These are phyloP conservation scores for Microplitis demolitor DNA, from an alignment of 1,140 invertebrate genomes.

Conservation along the genomic window DNA sequence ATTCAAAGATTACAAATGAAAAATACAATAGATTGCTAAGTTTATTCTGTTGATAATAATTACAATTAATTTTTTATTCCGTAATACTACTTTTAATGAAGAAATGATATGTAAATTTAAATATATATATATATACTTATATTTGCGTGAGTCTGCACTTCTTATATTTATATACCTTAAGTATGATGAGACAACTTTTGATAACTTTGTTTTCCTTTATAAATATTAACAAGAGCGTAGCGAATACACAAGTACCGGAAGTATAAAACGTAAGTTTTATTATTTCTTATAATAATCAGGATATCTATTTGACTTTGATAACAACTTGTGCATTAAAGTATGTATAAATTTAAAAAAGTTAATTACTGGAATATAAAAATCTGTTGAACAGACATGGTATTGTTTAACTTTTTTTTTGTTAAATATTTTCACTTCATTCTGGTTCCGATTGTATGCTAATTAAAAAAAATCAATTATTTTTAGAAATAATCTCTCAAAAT, in stretches of 20 bases:
- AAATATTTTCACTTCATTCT: no score
- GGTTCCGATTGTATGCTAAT: no score
- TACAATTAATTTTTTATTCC: neutral
- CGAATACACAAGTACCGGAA: neutral
- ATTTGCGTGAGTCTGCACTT: neutral
- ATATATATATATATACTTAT: constrained; percentile 1
- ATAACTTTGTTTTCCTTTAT: neutral
- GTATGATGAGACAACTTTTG: neutral
- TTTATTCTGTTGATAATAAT: neutral
- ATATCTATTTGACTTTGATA: neutral
- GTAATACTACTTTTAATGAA: neutral
- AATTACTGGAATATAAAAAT: neutral
- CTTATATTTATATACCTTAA: neutral
- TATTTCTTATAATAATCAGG: neutral
- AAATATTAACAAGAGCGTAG: neutral
- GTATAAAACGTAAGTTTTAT: neutral
- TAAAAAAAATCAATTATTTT: no score
- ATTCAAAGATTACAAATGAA: constrained; percentile 20
- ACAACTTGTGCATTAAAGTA: neutral
- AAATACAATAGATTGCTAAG: constrained; percentile 1
- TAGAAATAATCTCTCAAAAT: no score
- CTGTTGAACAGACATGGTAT: no score
- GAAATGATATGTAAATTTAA: neutral
- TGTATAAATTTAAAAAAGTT: neutral
- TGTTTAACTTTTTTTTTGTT: no score